Base-by-base conservation (phyloP, 2,888 invertebrate species). In the Latheticus oryzae region DNA sequence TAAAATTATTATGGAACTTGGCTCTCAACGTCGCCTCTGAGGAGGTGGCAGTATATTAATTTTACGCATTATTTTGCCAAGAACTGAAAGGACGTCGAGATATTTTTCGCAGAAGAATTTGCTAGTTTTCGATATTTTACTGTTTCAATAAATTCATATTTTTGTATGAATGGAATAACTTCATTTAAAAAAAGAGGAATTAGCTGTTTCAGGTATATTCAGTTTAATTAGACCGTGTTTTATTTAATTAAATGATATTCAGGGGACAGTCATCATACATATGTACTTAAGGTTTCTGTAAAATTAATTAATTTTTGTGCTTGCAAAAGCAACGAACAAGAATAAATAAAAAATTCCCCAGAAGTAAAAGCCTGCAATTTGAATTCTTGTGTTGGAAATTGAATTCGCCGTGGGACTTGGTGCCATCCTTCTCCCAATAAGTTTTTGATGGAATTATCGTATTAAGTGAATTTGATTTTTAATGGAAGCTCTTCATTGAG, bases 251-350 rank as follows among this genome's bases (percentile, higher is more conserved):
- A 48, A 48, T 48, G 11, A 23, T 15, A 15, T 48, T 30, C 35
- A 33, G 23, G 48, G 48, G 48, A 35, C 48, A 28, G 40, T n/a
- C 45, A 12, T 7, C 19, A 19, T 21, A 30, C 30, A 30, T 28
- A 30, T 45, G 16, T 32, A 43, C 40, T 24, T 28, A 28, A 43
- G 5, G 28, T 12, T 9, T 19, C 16, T 7, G 15, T 13, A 8
- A 45, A 45, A 45, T 45, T 45, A 45, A 45, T 45, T 45, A 45
- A 45, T 45, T 45, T 45, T 43, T 43, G n/a, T 43, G 17, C 30
- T 28, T 5, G 26, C 11, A 30, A 28, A 30, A 11, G 17, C 30
- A 11, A 5, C n/a, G n/a, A n/a, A n/a, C n/a, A n/a, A n/a, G 9
- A 30, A 21, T 9, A 45, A 45, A 45, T 24, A 42, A 40, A 40